Evolutionary conservation across 2,113 vertebrate species (phyloP).

Genomic region (Rissa tridactyla): DNA sequence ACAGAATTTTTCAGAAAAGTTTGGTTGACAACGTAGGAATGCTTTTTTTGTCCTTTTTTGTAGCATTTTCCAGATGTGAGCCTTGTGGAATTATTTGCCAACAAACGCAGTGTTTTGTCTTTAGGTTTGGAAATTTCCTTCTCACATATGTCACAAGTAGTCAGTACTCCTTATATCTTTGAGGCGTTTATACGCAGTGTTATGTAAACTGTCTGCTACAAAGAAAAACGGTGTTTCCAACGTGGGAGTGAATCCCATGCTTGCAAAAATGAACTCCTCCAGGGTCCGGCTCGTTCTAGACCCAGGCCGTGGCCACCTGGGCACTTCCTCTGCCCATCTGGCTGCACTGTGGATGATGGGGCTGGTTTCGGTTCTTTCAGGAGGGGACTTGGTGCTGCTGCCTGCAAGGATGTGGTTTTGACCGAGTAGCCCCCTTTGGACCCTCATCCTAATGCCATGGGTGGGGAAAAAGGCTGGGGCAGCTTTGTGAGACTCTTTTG

Average conservation of each 20-base stretch:
- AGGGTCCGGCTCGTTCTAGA: background rate
- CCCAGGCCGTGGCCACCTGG: background rate
- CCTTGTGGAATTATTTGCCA: constrained; percentile 21
- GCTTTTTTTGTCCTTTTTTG: background rate
- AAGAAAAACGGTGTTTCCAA: background rate
- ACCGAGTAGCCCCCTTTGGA: accelerated
- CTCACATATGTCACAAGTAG: background rate
- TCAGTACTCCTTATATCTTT: background rate
- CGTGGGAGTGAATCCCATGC: accelerated
- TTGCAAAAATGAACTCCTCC: background rate
- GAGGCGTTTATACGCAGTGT: background rate
- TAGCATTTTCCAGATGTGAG: constrained; percentile 10
- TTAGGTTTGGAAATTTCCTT: background rate
- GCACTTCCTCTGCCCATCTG: accelerated
- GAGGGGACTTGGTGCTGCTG: accelerated
- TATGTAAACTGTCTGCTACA: background rate
- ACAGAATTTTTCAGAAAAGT: background rate
- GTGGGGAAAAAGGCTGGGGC: background rate
- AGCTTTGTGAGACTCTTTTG: background rate
- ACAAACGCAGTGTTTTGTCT: background rate
- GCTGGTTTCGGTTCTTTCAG: background rate
- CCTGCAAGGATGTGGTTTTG: background rate
- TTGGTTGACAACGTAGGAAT: background rate
- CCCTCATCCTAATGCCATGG: background rate
- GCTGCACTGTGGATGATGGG: background rate